phyloP scores from a whole-genome alignment of 35 echinoderm and acorn worm species.

The Apostichopus parvimensis region DNA sequence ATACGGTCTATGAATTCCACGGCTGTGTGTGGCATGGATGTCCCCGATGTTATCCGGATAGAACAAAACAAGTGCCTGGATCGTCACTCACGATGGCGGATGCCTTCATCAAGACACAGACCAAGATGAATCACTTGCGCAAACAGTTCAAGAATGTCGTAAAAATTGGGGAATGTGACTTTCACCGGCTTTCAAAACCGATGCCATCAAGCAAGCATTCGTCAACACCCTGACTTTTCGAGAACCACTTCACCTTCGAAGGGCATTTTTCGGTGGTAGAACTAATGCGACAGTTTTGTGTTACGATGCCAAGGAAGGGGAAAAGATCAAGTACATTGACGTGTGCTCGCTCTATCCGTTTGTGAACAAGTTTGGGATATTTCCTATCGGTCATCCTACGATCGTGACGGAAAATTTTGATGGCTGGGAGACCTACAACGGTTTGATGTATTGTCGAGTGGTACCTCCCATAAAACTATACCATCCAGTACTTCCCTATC shows the following conservation, averaged over 20 bases:
- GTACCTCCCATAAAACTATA: slow-evolving; percentile 29
- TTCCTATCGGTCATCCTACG: slow-evolving; percentile 55
- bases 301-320: slow-evolving; percentile 5
- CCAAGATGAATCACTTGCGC: neutral
- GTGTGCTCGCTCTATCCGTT: slow-evolving; percentile 61
- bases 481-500: slow-evolving; percentile 30
- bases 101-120: slow-evolving; percentile 5
- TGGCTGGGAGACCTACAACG: slow-evolving; percentile 3
- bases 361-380: slow-evolving; percentile 56
- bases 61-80: neutral
- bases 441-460: slow-evolving; percentile 32
- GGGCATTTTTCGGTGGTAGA: slow-evolving; percentile 56
- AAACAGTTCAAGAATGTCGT: neutral
- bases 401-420: slow-evolving; percentile 48
- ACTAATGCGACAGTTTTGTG: slow-evolving; percentile 41
- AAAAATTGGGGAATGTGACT: slow-evolving; percentile 29
- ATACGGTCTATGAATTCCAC: slow-evolving; percentile 13
- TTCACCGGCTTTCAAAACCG: neutral
- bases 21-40: slow-evolving; percentile 7
- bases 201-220: neutral
- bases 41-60: neutral
- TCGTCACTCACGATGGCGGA: neutral
- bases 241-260: slow-evolving; percentile 7
- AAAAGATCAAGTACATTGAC: slow-evolving; percentile 60
- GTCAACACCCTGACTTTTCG: neutral